A percentile compares a stretch with the other conserved stretches of the same genome.
phyloP scores from a whole-genome alignment of 2,113 vertebrate species.

The Oophaga pumilio region DNA sequence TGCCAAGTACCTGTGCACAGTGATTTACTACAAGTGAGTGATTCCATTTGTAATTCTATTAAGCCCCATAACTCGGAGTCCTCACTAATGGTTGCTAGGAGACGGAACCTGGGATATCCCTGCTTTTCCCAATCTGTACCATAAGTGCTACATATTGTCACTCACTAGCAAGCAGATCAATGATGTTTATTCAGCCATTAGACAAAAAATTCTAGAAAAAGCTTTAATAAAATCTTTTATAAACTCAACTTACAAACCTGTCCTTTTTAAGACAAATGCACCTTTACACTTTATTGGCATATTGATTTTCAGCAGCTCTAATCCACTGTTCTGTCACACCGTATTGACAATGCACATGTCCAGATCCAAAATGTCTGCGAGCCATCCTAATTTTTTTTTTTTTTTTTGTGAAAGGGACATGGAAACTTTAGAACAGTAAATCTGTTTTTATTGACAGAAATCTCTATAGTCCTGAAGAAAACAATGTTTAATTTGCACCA shows the following conservation, averaged over 20 bases:
- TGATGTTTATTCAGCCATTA: neutral
- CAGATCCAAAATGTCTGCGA: neutral
- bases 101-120: conserved; percentile 11
- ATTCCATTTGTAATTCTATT: conserved; percentile 41
- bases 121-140: neutral
- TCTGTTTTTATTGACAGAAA: neutral
- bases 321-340: conserved; percentile 6
- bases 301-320: conserved; percentile 11
- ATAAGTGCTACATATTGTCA: conserved; percentile 6
- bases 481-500: neutral
- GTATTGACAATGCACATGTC: neutral
- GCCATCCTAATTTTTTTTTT: neutral
- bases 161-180: conserved; percentile 10
- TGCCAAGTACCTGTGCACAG: neutral
- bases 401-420: neutral
- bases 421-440: neutral
- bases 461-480: neutral
- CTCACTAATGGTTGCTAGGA: conserved; percentile 41
- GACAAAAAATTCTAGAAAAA: neutral
- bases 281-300: conserved; percentile 19
- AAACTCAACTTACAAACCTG: neutral
- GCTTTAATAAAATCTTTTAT: neutral
- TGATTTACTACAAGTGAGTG: conserved; percentile 33
- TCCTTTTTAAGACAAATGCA: conserved; percentile 3
- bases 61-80: conserved; percentile 8